These are phyloP conservation scores for Xiphophorus maculatus DNA, from an alignment of 2,113 vertebrate genomes.

Conservation along the genomic window DNA sequence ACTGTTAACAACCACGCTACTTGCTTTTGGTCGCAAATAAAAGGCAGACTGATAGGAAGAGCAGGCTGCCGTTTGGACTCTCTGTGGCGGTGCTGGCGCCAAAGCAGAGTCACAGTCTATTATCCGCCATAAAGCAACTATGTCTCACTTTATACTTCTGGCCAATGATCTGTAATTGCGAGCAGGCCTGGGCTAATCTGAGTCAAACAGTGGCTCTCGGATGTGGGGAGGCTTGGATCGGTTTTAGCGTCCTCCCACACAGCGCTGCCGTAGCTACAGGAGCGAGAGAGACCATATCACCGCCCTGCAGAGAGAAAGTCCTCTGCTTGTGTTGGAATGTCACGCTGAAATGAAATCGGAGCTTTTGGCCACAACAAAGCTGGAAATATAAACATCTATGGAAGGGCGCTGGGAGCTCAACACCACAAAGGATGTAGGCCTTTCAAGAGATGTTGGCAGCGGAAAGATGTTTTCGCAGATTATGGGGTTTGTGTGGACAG, in stretches of 20 bases:
- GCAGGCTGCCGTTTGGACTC: conserved; percentile 32
- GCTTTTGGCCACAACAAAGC: conserved; percentile 34
- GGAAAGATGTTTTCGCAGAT: not conserved
- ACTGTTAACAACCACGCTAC: not conserved
- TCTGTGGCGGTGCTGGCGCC: conserved; percentile 29
- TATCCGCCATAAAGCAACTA: conserved; percentile 21
- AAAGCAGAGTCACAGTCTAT: conserved; percentile 7
- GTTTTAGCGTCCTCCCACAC: conserved; percentile 29
- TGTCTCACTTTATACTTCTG: conserved; percentile 33
- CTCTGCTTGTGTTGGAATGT: conserved; percentile 17
- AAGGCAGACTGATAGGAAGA: not conserved
- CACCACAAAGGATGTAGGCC: conserved; percentile 7
- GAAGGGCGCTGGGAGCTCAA: conserved; percentile 11
- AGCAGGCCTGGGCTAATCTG: conserved; percentile 42
- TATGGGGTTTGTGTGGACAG: too few species aligned
- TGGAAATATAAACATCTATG: conserved; percentile 26
- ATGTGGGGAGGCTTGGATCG: conserved; percentile 24
- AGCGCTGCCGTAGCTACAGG: conserved; percentile 2
- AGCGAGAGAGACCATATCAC: conserved; percentile 17
- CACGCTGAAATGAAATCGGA: conserved; percentile 27
- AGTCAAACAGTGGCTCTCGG: conserved; percentile 30
- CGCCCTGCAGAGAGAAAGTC: conserved; percentile 18
- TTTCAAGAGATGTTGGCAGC: conserved; percentile 30
- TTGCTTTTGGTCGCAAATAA: conserved; percentile 12
- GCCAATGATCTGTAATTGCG: conserved; percentile 56